Base-by-base conservation (phyloP, 2,888 invertebrate genomes). In the Reticulitermes lucifugus region DNA sequence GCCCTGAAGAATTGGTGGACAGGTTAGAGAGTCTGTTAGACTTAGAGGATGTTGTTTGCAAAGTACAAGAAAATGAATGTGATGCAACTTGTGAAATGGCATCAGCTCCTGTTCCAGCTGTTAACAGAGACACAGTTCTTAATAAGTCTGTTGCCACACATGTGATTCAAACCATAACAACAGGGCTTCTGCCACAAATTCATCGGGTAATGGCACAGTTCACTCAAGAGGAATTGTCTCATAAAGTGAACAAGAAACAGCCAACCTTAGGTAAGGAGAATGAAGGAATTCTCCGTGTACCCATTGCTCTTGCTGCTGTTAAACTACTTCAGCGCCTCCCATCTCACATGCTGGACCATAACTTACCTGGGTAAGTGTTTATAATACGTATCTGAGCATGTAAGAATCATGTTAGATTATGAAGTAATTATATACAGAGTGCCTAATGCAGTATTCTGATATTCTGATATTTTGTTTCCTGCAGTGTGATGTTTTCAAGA, bases 231-330 rank as follows among this genome's bases (percentile, higher is more conserved):
- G 97, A 97, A 88, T 93, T 91, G 55, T 95, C 95, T 21, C 97
- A 97, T 89, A 97, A 97, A 89, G 90, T 96, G 0, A 96, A 96
- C 89, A 93, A 95, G 2, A 95, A 94, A 84, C 93, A 93, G 59
- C 93, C 93, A 2, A 93, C 94, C 41, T 90, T 93, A 14, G 95
- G 95, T 88, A 94, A 96, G n/a, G 98, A 99, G 89, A 96, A 96
- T 89, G 97, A 98, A 87, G 98, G 99, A 89, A 94, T 98, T 88
- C 92, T 96, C 87, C 93, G 97, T 80, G 96, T 99, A 12, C 99
- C 99, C 0, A 95, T 99, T 86, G 98, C 98, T 0, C 91, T 99
- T 84, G 98, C 99, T 0, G 93, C 98, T 84, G 97, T 99, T 0
- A 98, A 98, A 90, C 91, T 99, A 35, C 91, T 99, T 87, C 97